Evolutionary conservation across 2,113 vertebrate species (phyloP), one percentile per base, ranked within the genome.

Genomic region (Hippocampus barbouri): DNA sequence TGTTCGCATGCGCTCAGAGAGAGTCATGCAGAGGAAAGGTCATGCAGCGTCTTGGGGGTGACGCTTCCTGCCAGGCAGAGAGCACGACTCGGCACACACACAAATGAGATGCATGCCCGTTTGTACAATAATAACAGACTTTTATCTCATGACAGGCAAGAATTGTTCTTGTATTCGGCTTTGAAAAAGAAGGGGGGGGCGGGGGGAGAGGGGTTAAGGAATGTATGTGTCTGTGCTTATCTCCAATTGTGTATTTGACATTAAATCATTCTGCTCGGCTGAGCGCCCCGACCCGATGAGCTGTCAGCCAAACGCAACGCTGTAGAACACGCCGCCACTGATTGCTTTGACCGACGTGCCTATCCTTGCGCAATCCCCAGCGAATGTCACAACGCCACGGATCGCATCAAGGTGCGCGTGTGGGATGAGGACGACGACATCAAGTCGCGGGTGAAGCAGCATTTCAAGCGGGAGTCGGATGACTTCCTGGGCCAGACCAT

Each of bases 341-440:
- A 69, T 74, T 68, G 62, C 74, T 82, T 68, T 82, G 41, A 82
- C 62, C 64, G 11, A 65, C 41, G 12, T 20, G 12, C 56, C 61
- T 78, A 77, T 47, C 47, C 77, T 66, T 71, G 59, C 67, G 41
- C 15, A 61, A 23, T 51, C 79, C 80, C 25, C 90, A 99, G 97
- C 61, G 97, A 99, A 83, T 99, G 96, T 85, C 97, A 98, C 89
- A 99, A 99, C 41, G 97, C 97, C 53, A 98, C 97, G 8, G 97
- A 99, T 69, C 93, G 97, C 82, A 99, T 99, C 86, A 99, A 99
- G 88, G 97, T 99, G 69, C 92, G 97, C 56, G 97, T 99, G 12
- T 99, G 97, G 97, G 97, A 99, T 71, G 97, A 99, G 87, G 97
- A 99, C 8, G 97, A 99, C 41, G 97, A 99, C 87, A 98, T 99